Percentiles rank a stretch among this genome's conserved stretches.
These are phyloP conservation scores for Capricornis sumatraensis DNA, from an alignment of 2,113 vertebrate genomes.

Conservation along the genomic window DNA sequence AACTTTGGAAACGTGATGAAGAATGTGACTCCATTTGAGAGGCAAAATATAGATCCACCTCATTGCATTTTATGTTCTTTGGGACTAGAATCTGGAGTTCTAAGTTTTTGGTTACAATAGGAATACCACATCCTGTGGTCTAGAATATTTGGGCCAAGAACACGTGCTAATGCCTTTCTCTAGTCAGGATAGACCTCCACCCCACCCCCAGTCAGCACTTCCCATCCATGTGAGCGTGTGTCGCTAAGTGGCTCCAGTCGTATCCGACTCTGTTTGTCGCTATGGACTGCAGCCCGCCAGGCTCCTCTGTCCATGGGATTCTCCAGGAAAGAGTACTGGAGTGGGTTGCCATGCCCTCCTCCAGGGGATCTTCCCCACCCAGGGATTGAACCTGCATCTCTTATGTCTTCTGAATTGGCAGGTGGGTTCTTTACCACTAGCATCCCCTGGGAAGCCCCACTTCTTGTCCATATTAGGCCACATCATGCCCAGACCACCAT, in stretches of 20 bases:
- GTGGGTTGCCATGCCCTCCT: background rate
- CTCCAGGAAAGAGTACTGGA: background rate
- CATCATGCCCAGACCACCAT: background rate
- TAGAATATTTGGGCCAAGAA: background rate
- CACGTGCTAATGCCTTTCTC: background rate
- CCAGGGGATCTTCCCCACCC: background rate
- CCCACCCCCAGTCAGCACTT: background rate
- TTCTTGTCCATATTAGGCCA: background rate
- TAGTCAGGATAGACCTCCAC: background rate
- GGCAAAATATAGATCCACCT: background rate
- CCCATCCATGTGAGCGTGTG: rapidly evolving
- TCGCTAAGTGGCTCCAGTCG: background rate
- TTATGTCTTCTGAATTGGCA: background rate
- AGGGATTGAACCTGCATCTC: background rate
- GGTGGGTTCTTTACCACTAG: background rate
- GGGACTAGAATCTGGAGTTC: background rate
- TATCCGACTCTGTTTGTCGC: background rate
- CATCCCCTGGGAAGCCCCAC: background rate
- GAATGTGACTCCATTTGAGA: background rate
- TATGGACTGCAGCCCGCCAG: background rate
- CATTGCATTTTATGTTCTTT: background rate
- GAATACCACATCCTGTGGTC: background rate
- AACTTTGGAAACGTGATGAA: background rate
- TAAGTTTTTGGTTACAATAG: background rate
- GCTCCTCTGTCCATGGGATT: background rate